A percentile compares a stretch with the other conserved stretches of the same genome.
Evolutionary conservation across 1,140 invertebrate genomes (phyloP).

Genomic region (Glomeris maerens): DNA sequence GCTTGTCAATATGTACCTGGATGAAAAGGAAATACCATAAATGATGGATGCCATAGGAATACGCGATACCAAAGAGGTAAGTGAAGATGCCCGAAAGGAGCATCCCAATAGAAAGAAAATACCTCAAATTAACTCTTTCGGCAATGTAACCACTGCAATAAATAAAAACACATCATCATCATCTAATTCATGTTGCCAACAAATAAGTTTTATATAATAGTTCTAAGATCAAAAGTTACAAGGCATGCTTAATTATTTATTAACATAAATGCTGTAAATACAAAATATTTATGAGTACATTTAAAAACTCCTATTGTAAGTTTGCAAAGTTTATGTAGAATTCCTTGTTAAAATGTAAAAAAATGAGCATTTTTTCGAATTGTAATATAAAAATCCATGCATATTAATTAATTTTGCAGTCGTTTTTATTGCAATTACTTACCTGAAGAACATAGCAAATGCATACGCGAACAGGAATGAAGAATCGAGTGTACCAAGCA

Average conservation of each 20-base stretch:
- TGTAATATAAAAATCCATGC: too few species aligned
- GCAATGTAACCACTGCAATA: conserved; percentile 66
- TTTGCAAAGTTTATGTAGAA: too few species aligned
- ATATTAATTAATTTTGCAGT: too few species aligned
- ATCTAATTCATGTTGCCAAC: background rate
- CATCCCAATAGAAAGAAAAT: conserved; percentile 83
- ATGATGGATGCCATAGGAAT: conserved; percentile 63
- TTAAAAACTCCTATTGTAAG: too few species aligned
- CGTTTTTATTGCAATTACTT: too few species aligned
- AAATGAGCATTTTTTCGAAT: too few species aligned
- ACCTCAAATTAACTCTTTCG: conserved; percentile 76
- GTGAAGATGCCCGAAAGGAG: conserved; percentile 71
- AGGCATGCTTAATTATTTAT: conserved; percentile 4
- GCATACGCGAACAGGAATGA: conserved; percentile 89
- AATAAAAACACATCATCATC: conserved; percentile 16
- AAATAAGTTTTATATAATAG: background rate
- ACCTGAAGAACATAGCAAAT: conserved; percentile 81
- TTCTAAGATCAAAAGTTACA: background rate
- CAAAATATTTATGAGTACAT: conserved; percentile 1
- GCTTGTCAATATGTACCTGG: conserved; percentile 45
- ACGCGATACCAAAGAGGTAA: conserved; percentile 78
- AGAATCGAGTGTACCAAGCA: conserved; percentile 77
- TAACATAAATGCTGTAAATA: background rate
- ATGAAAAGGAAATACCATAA: conserved; percentile 72
- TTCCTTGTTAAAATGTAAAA: too few species aligned